Conservation (phyloP, 2,113 vertebrate genomes). For the Apistogramma diplotaenia region DNA sequence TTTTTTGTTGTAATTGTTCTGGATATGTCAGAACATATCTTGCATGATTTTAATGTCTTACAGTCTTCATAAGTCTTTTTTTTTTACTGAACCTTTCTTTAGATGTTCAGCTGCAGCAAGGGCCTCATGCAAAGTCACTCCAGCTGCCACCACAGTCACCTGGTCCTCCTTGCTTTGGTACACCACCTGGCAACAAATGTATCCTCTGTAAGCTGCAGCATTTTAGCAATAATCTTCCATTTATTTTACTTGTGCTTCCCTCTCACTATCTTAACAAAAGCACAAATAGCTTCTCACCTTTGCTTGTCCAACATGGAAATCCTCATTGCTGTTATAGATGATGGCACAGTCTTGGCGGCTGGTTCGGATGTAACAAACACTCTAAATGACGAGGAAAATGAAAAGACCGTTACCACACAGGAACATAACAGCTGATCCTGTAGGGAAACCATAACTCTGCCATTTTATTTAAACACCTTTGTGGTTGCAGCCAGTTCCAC, state of each 20-base stretch:
- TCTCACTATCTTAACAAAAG: background rate
- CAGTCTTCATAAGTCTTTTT: background rate
- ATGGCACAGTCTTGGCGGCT: conserved; percentile 89
- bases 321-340: conserved; percentile 91
- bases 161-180: conserved; percentile 91
- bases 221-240: background rate
- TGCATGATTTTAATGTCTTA: background rate
- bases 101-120: conserved; percentile 89
- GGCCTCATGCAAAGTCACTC: conserved; percentile 90
- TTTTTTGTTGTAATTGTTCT: background rate
- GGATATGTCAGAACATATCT: background rate
- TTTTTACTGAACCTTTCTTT: conserved; percentile 82
- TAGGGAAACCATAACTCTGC: background rate
- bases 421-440: background rate
- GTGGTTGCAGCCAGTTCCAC: conserved; percentile 91
- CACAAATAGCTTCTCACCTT: conserved; percentile 73
- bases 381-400: conserved; percentile 68
- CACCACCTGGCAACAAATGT: conserved; percentile 78
- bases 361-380: conserved; percentile 94
- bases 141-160: conserved; percentile 90
- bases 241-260: background rate
- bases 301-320: conserved; percentile 91
- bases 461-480: conserved; percentile 76
- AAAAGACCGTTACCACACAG: background rate
- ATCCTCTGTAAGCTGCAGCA: background rate